Evolutionary conservation across 2,888 invertebrate genomes (phyloP).

Genomic region (Atrina japonica): DNA sequence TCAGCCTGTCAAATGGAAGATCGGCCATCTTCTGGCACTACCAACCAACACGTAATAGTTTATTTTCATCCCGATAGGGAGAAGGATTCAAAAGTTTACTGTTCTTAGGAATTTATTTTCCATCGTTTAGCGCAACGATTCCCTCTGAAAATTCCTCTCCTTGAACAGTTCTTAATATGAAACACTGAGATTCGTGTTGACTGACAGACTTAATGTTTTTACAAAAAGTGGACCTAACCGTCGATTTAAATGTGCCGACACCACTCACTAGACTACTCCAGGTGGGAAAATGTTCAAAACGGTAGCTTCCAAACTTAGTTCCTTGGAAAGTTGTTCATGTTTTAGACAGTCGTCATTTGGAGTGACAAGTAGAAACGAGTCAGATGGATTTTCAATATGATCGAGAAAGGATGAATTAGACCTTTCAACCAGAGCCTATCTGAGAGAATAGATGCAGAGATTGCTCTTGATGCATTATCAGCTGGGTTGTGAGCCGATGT

Average conservation of each 20-base stretch:
- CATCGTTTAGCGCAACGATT: no score
- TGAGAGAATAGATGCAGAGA: conserved; percentile 1
- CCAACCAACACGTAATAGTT: conserved; percentile 32
- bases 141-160: no score
- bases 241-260: no score
- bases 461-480: conserved; percentile 31
- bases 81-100: background rate
- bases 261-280: no score
- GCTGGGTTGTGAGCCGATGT: conserved; percentile 30
- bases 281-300: no score
- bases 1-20: conserved; percentile 38
- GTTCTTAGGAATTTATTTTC: no score
- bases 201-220: no score
- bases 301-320: background rate
- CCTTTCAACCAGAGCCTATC: conserved; percentile 22
- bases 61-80: background rate
- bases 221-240: no score
- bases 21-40: conserved; percentile 24
- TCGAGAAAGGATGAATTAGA: conserved; percentile 1
- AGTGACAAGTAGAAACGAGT: conserved; percentile 10
- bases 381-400: background rate
- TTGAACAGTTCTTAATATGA: no score
- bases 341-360: conserved; percentile 13
- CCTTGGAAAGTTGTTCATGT: background rate
- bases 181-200: no score